Base-by-base conservation (phyloP, 2,113 vertebrate species). In the Xiphophorus hellerii region DNA sequence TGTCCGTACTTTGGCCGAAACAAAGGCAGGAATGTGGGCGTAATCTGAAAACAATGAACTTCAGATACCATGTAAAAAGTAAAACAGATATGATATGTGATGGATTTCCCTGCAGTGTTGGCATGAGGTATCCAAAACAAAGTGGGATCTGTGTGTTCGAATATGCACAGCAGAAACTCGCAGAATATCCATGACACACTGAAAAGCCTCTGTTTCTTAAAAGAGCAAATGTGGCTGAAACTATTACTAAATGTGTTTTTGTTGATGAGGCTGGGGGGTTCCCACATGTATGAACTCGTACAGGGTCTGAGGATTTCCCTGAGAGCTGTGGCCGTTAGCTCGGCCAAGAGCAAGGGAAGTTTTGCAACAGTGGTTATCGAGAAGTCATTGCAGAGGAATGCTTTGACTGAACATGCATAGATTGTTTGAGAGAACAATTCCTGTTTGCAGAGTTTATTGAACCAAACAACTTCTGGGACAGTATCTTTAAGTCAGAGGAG, bases 271-370 rank as follows among this genome's bases (percentile, higher is more conserved):
- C 22, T 11, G 48, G 69, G 73, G 65, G 58, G 31, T 65, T 82
- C 33, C 28, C 35, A 74, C 80, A 77, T 70, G 73, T 70, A 29
- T 44, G 54, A 15, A 87, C 85, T 44, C 78, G 84, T 64, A 31
- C 60, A 35, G 64, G 28, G 71, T 65, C n/a, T 71, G 31, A 80
- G 51, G 54, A 67, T 63, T 71, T 58, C 37, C 42, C 51, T 71
- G 37, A 3, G 3, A 14, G 37, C 62, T 35, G 42, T 27, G 62
- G n/a, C 62, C 12, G 48, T 66, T 33, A 15, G 58, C 30, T 54
- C 62, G 35, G 67, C 6, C 2, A 58, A 76, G 51, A 78, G 75
- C 15, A 42, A 54, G 75, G 42, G 48, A 20, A 11, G 39, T 54
- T 33, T 54, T 61, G 29, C 54, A 39, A 33, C 4, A 17, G 64